Evolutionary conservation across 2,113 vertebrate species (phyloP), one percentile per base, ranked within the genome.

Genomic region (Benthochromis sp.): DNA sequence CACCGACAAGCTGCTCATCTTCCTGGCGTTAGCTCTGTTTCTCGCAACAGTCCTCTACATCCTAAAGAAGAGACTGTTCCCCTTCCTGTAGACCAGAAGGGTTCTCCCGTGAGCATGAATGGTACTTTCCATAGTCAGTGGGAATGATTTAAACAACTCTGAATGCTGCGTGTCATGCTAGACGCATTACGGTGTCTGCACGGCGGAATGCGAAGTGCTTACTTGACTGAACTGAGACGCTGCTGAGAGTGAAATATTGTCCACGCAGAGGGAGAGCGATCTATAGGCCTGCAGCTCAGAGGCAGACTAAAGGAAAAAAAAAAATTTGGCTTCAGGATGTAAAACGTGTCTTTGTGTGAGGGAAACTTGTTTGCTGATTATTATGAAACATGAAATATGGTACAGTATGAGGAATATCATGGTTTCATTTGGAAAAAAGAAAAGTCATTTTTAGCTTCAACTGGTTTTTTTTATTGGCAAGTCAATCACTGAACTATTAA

Each of bases 1-100:
- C 89, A 99, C 98, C 0, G 98, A 99, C 92, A 99, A 99, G 63
- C 97, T 99, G 91, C 98, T 99, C 27, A 99, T 99, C 94, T 98
- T 99, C 87, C 96, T 99, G 0, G 98, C 98, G 1, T 88, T 99
- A 12, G 99, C 98, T 17, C 97, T 99, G 4, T 99, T 99, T 90
- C 95, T 99, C 38, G 98, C 98, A 82, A 99, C 98, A 0, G 98
- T 99, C 16, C 96, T 99, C 82, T 99, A 99, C 89, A 99, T 99
- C 89, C 92, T 99, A 16, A 99, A 99, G 90, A 99, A 99, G 95
- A 97, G 98, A 90, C 97, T 99, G 4, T 99, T 99, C 84, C 98
- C 98, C 0, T 99, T 99, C 93, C 88, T 99, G 63, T 98, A 95
- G 95, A 87, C 24, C 83, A 81, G 81, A 84, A 57, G 24, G 80